Conservation (phyloP, 2,797 vertebrate genomes). For the Epinephelus malabaricus region DNA sequence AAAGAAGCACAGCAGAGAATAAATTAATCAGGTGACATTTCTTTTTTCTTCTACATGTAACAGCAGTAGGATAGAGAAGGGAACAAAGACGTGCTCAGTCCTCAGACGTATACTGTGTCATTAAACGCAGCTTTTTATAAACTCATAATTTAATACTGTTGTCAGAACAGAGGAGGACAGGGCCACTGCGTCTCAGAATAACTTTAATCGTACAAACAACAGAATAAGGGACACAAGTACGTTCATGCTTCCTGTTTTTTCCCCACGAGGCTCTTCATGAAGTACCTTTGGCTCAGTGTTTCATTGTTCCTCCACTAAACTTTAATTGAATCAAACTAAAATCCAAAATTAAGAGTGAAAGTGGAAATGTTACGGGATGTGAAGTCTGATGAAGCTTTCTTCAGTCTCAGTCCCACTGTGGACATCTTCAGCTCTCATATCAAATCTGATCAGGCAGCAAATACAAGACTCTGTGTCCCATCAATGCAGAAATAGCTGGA, state of each 20-base stretch:
- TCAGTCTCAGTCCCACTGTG: constrained; percentile 31
- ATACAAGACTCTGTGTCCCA: neutral
- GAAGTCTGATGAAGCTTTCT: constrained; percentile 35
- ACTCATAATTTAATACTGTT: constrained; percentile 47
- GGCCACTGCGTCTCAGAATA: constrained; percentile 37
- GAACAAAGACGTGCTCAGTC: no score
- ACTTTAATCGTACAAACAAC: constrained; percentile 56
- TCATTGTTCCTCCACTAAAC: constrained; percentile 38
- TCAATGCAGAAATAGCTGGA: neutral
- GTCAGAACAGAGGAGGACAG: constrained; percentile 61
- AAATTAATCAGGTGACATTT: constrained; percentile 34
- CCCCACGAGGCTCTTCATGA: constrained; percentile 52
- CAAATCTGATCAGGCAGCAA: neutral
- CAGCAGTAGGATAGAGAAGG: constrained; percentile 22
- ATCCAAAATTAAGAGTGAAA: constrained; percentile 59
- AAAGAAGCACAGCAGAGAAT: neutral
- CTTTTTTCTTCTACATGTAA: constrained; percentile 25
- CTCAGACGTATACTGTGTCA: constrained; percentile 43
- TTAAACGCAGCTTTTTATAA: constrained; percentile 64
- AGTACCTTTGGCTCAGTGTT: constrained; percentile 46
- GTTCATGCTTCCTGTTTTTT: constrained; percentile 23
- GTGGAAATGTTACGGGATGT: neutral
- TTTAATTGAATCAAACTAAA: constrained; percentile 56
- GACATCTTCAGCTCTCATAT: constrained; percentile 19
- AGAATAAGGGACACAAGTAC: constrained; percentile 39